These are phyloP conservation scores for Hermaeophaga mercurialis DNA, from an alignment of 2,888 invertebrate genomes.

Conservation along the genomic window DNA sequence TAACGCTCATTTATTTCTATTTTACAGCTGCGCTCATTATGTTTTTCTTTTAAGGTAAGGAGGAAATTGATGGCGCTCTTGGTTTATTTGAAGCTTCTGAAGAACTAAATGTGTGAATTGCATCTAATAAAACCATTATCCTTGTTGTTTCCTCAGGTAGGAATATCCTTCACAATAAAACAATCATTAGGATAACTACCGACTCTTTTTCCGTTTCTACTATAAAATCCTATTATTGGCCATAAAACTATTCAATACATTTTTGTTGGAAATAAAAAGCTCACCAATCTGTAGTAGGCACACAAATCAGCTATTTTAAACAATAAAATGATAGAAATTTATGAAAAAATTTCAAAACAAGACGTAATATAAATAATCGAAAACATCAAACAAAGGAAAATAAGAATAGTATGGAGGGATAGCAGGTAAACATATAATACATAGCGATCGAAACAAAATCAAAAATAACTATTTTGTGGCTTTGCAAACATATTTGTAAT, in stretches of 20 bases:
- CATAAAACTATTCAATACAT: neutral
- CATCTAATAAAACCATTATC: slow-evolving; percentile 17
- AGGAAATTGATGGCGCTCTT: slow-evolving; percentile 8
- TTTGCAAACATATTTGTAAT: no score
- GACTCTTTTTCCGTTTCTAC: neutral
- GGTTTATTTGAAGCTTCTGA: slow-evolving; percentile 20
- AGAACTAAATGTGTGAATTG: slow-evolving; percentile 8
- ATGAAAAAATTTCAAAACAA: no score
- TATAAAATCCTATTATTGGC: neutral
- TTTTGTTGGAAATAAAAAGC: no score
- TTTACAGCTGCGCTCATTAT: neutral
- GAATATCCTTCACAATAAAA: slow-evolving; percentile 7
- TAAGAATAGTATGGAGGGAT: no score
- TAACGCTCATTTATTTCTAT: neutral
- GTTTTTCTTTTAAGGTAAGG: neutral
- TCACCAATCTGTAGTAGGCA: no score
- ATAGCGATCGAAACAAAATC: no score
- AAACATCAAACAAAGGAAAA: no score
- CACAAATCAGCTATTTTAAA: no score
- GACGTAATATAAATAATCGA: no score
- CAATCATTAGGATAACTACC: neutral
- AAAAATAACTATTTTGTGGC: no score
- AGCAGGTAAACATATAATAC: no score
- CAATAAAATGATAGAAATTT: no score
- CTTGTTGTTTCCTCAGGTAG: slow-evolving; percentile 18